A percentile compares a stretch with the other conserved stretches of the same genome.
Evolutionary conservation across 2,113 vertebrate genomes (phyloP).

Genomic region (Mus musculus): DNA sequence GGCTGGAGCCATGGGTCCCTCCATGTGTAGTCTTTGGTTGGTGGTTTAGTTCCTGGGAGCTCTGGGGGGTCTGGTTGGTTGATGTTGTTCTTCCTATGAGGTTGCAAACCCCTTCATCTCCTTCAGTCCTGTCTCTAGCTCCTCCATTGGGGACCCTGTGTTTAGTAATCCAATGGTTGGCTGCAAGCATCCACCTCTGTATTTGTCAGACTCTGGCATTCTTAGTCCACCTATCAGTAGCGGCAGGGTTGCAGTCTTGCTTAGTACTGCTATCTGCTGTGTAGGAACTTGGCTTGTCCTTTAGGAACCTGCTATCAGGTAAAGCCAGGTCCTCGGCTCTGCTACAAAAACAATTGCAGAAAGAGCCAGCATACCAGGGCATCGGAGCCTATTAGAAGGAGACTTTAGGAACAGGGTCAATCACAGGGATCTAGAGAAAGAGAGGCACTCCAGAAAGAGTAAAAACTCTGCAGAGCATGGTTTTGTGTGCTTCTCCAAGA

Average conservation of each 20-base stretch:
- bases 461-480: neutral
- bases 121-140: too few species aligned
- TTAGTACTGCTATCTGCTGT: neutral
- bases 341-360: neutral
- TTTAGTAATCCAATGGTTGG: too few species aligned
- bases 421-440: neutral
- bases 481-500: neutral
- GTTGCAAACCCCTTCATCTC: too few species aligned
- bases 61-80: too few species aligned
- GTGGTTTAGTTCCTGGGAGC: too few species aligned
- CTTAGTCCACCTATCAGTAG: neutral
- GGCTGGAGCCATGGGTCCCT: too few species aligned
- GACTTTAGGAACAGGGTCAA: neutral
- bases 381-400: neutral
- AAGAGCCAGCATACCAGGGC: neutral
- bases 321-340: neutral
- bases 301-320: neutral
- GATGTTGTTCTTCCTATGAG: too few species aligned
- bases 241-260: too few species aligned
- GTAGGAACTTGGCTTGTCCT: neutral
- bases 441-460: neutral
- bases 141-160: too few species aligned
- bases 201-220: too few species aligned
- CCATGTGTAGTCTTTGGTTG: too few species aligned
- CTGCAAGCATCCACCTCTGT: too few species aligned